Percentiles rank a stretch among this genome's conserved stretches.
phyloP scores from a whole-genome alignment of 2,888 invertebrate species.

The Tillus elongatus region DNA sequence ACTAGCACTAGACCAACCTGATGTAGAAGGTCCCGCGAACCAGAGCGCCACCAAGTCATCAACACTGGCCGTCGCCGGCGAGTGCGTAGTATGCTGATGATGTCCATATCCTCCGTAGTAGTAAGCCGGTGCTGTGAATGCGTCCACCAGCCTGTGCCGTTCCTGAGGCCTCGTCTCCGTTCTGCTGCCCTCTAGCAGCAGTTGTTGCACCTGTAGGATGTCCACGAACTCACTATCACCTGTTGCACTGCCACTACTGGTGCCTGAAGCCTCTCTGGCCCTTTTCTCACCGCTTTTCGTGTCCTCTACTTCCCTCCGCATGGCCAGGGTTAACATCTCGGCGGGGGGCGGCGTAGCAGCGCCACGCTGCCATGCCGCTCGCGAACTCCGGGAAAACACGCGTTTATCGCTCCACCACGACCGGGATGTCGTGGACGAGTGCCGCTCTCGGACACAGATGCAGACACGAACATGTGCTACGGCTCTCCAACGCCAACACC shows the following conservation, averaged over 20 bases:
- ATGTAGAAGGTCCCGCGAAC: constrained; percentile 52
- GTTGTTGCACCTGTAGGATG: constrained; percentile 71
- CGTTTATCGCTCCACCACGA: constrained; percentile 23
- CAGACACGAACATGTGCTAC: constrained; percentile 20
- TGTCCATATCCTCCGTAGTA: constrained; percentile 24
- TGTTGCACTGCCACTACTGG: constrained; percentile 21
- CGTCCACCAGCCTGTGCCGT: constrained; percentile 32
- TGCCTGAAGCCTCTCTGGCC: constrained; percentile 31
- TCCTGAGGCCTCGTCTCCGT: constrained; percentile 22
- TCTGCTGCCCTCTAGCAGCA: constrained; percentile 49
- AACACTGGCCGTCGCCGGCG: constrained; percentile 46
- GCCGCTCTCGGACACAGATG: background rate
- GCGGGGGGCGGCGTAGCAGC: constrained; percentile 43
- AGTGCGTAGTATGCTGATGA: constrained; percentile 18
- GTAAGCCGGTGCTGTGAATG: constrained; percentile 36
- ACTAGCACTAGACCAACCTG: constrained; percentile 39
- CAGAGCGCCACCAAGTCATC: constrained; percentile 69
- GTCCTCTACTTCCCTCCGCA: constrained; percentile 59
- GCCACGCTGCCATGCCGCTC: constrained; percentile 43
- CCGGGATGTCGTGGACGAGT: too few relatives aligned
- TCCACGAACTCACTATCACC: constrained; percentile 66
- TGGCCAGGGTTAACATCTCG: constrained; percentile 51
- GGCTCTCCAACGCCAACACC: constrained; percentile 34
- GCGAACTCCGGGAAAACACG: constrained; percentile 22
- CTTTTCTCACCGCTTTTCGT: constrained; percentile 31